phyloP scores from a whole-genome alignment of 53 echinoderm and acorn worm species.

The Astropecten irregularis region DNA sequence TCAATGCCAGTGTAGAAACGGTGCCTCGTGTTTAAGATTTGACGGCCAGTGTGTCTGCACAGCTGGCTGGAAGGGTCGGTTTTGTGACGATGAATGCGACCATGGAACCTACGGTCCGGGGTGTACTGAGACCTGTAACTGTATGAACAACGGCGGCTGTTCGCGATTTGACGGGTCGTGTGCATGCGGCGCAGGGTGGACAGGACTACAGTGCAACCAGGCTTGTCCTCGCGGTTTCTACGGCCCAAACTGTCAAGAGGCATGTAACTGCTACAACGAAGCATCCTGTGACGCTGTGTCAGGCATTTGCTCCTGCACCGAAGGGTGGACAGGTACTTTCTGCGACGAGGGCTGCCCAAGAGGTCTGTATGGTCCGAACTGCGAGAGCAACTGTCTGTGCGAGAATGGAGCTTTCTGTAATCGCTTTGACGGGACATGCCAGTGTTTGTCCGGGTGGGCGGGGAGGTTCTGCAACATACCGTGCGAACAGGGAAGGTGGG shows the following conservation, averaged over 20 bases:
- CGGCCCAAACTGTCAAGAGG: conserved; percentile 43
- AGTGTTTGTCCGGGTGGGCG: conserved; percentile 62
- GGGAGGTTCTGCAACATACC: conserved; percentile 69
- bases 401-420: conserved; percentile 67
- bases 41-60: conserved; percentile 76
- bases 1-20: conserved; percentile 72
- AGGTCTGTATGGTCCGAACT: conserved; percentile 66
- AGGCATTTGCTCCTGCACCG: conserved; percentile 63
- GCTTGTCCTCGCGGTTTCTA: conserved; percentile 34
- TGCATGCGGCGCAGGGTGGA: conserved; percentile 63
- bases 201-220: conserved; percentile 29
- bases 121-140: conserved; percentile 67
- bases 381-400: conserved; percentile 68
- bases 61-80: conserved; percentile 79
- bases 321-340: conserved; percentile 71
- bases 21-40: conserved; percentile 65
- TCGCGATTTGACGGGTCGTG: conserved; percentile 58
- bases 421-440: conserved; percentile 64
- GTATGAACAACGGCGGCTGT: conserved; percentile 62
- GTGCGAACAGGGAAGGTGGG: conserved; percentile 71
- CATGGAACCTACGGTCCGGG: conserved; percentile 67
- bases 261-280: conserved; percentile 64
- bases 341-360: conserved; percentile 63
- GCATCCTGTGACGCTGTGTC: conserved; percentile 40
- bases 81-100: conserved; percentile 60